Evolutionary conservation across 2,113 vertebrate species (phyloP).

Genomic region (Bostrychus sinensis): DNA sequence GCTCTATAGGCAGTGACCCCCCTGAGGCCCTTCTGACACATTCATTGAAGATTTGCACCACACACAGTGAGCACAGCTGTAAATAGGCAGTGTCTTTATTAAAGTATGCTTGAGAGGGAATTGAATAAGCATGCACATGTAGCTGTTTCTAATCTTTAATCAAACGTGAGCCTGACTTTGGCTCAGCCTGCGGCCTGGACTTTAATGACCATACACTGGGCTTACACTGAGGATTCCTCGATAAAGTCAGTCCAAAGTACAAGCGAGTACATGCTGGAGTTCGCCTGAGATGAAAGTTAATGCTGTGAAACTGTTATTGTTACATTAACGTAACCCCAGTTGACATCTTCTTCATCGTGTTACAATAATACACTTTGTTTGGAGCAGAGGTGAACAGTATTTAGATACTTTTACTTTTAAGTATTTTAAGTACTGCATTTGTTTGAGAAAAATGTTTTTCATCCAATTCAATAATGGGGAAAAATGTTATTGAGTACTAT

Average conservation of each 20-base stretch:
- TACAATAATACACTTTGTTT: no score
- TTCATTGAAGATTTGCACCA: neutral
- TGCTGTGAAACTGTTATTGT: neutral
- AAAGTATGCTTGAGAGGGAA: slow-evolving; percentile 27
- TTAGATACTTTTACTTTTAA: no score
- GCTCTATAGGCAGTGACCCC: neutral
- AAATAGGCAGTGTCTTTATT: neutral
- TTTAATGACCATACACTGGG: slow-evolving; percentile 9
- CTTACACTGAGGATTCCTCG: slow-evolving; percentile 2
- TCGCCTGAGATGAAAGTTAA: neutral
- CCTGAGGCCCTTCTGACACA: slow-evolving; percentile 1
- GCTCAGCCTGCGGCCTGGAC: slow-evolving; percentile 5
- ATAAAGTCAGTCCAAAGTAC: neutral
- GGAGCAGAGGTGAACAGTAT: no score
- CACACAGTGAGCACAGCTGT: slow-evolving; percentile 2
- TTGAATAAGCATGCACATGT: neutral
- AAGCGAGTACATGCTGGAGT: no score
- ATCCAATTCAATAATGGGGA: no score
- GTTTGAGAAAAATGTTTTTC: no score
- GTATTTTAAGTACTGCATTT: no score
- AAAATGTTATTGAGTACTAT: no score
- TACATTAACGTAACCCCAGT: neutral
- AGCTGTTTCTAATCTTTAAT: slow-evolving; percentile 8
- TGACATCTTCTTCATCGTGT: neutral
- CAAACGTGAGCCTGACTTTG: neutral